A percentile compares a stretch with the other conserved stretches of the same genome.
Evolutionary conservation across 2,797 vertebrate genomes (phyloP).

Genomic region (Decapterus maruadsi): DNA sequence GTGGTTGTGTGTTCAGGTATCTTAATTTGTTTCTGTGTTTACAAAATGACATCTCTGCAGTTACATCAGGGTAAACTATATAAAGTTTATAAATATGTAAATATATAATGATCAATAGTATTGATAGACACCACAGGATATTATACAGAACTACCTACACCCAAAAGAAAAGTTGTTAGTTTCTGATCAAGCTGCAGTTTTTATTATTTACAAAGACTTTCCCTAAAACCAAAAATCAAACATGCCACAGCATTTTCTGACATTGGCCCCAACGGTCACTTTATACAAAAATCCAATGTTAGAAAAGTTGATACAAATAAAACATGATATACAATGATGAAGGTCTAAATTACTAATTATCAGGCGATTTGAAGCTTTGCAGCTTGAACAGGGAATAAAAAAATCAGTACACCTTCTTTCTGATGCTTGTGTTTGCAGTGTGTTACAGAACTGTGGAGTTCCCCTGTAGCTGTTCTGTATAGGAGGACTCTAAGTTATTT

Average conservation of each 20-base stretch:
- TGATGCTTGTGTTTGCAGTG: slow-evolving; percentile 83
- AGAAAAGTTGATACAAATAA: slow-evolving; percentile 1
- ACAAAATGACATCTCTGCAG: slow-evolving; percentile 73
- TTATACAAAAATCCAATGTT: slow-evolving; percentile 38
- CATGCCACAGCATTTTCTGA: slow-evolving; percentile 35
- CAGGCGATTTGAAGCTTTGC: slow-evolving; percentile 39
- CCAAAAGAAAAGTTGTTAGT: slow-evolving; percentile 36
- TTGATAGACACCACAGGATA: slow-evolving; percentile 52
- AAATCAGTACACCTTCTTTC: slow-evolving; percentile 53
- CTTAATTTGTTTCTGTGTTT: slow-evolving; percentile 66
- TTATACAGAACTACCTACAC: slow-evolving; percentile 58
- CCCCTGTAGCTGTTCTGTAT: slow-evolving; percentile 43
- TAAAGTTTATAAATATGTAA: slow-evolving; percentile 81
- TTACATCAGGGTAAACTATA: slow-evolving; percentile 80
- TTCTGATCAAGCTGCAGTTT: slow-evolving; percentile 62
- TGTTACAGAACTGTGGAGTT: slow-evolving; percentile 69
- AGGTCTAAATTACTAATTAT: slow-evolving; percentile 15
- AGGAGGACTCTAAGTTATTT: slow-evolving; percentile 52
- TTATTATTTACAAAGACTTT: slow-evolving; percentile 5
- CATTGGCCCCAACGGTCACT: slow-evolving; percentile 38
- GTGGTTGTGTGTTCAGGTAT: slow-evolving; percentile 33
- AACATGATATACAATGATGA: neutral
- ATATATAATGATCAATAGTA: slow-evolving; percentile 56
- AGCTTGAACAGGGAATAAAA: slow-evolving; percentile 56
- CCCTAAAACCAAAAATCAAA: slow-evolving; percentile 8